Conservation (phyloP, 2,113 vertebrate species). For the Octodon degus region DNA sequence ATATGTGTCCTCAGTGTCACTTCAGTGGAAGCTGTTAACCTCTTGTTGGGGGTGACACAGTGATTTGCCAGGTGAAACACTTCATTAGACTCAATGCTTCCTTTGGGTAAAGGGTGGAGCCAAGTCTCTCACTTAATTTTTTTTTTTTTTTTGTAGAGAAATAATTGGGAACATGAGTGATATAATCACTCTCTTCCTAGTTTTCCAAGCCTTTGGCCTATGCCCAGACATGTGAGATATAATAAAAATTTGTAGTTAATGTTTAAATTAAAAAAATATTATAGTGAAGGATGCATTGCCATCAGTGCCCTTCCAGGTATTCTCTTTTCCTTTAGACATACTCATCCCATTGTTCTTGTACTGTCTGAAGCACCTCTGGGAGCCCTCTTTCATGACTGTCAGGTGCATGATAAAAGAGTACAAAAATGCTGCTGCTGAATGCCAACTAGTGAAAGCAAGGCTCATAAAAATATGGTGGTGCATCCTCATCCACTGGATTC, state of each 20-base stretch:
- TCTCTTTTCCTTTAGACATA: neutral
- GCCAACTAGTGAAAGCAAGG: neutral
- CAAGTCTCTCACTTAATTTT: neutral
- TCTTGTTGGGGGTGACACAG: neutral
- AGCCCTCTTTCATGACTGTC: neutral
- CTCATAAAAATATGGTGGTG: neutral
- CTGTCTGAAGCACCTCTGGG: neutral
- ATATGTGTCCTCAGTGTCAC: neutral
- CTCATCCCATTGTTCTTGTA: neutral
- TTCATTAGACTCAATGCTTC: neutral
- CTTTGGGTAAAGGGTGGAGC: constrained; percentile 13
- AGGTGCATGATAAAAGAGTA: neutral
- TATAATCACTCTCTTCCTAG: neutral
- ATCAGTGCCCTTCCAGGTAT: neutral
- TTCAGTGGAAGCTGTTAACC: neutral
- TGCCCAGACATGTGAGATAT: neutral
- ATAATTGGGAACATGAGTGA: constrained; percentile 22
- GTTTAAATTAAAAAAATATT: neutral
- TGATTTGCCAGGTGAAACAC: neutral
- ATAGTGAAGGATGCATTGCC: neutral
- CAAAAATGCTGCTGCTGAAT: neutral
- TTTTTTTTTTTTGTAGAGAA: neutral
- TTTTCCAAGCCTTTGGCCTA: constrained; percentile 4
- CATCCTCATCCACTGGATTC: too few relatives aligned
- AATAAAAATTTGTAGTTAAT: neutral